phyloP scores from a whole-genome alignment of 2,888 invertebrate genomes.

The Chymomyza procnemis region DNA sequence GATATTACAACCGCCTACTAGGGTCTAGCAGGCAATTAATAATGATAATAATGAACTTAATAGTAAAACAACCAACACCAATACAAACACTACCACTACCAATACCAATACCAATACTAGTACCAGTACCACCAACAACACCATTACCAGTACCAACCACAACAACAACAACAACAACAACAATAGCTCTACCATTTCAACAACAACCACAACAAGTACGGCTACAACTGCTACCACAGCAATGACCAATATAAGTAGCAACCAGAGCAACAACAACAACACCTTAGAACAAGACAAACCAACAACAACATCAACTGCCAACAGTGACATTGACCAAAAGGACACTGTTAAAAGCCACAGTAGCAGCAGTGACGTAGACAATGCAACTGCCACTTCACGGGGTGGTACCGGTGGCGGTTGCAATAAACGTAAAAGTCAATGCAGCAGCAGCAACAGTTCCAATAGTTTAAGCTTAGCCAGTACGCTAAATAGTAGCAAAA shows the following conservation, averaged over 20 bases:
- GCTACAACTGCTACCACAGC: conserved; percentile 35
- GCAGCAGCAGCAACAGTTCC: conserved; percentile 44
- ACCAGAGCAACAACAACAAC: conserved; percentile 33
- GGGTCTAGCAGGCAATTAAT: conserved; percentile 82
- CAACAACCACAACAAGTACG: conserved; percentile 36
- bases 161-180: conserved; percentile 34
- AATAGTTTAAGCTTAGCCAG: conserved; percentile 51
- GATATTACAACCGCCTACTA: conserved; percentile 93
- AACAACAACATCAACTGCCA: conserved; percentile 4
- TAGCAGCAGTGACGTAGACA: neutral
- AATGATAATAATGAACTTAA: conserved; percentile 62
- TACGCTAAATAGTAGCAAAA: conserved; percentile 45
- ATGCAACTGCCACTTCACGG: neutral
- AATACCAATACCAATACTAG: conserved; percentile 46
- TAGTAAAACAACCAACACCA: conserved; percentile 25
- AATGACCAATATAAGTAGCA: conserved; percentile 27
- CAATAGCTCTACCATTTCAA: conserved; percentile 22
- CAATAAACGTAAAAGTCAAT: conserved; percentile 34
- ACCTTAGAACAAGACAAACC: conserved; percentile 15
- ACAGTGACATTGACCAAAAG: neutral
- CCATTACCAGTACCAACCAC: conserved; percentile 34
- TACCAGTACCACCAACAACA: conserved; percentile 46
- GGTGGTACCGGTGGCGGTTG: neutral
- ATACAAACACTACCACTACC: conserved; percentile 43
- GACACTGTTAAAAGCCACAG: neutral